Conservation (phyloP, 1,140 invertebrate genomes). For the Drosophila orosa region DNA sequence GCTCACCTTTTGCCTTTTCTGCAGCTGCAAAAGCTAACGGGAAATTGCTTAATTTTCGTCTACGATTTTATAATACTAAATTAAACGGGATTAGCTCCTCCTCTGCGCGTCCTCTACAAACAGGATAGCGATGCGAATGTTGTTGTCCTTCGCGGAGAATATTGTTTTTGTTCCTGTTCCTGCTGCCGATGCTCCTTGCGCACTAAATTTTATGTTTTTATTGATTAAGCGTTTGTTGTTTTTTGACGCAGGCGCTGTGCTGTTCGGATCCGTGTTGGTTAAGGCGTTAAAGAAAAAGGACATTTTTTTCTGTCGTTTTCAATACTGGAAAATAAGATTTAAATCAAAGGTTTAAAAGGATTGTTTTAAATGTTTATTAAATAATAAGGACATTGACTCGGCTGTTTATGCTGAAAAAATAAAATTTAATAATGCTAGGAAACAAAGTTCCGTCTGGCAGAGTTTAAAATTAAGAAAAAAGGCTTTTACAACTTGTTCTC, state of each 20-base stretch:
- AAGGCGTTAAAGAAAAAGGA: not conserved
- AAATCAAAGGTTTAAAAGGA: not conserved
- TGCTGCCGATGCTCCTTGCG: constrained; percentile 66
- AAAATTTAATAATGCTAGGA: not conserved
- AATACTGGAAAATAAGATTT: not conserved
- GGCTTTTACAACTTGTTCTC: not conserved
- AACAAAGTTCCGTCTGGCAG: not conserved
- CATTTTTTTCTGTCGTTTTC: not conserved
- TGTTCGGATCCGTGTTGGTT: constrained; percentile 12
- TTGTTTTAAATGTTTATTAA: not conserved
- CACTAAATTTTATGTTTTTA: constrained; percentile 81
- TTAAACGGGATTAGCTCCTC: not conserved
- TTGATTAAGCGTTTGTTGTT: constrained; percentile 76
- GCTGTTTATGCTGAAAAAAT: too few species aligned
- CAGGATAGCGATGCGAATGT: constrained; percentile 10
- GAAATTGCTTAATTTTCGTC: not conserved
- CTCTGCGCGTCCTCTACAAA: constrained; percentile 8
- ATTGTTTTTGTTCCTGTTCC: constrained; percentile 58
- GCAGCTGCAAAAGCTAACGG: constrained; percentile 5
- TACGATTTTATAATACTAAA: not conserved
- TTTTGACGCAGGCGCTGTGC: constrained; percentile 58
- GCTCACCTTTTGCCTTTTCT: constrained; percentile 17
- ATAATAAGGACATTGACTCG: too few species aligned
- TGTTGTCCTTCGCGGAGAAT: constrained; percentile 31
- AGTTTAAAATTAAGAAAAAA: not conserved